A percentile compares a stretch with the other conserved stretches of the same genome.
Conservation (phyloP, 2,797 vertebrate species). For the Cuniculus paca region DNA sequence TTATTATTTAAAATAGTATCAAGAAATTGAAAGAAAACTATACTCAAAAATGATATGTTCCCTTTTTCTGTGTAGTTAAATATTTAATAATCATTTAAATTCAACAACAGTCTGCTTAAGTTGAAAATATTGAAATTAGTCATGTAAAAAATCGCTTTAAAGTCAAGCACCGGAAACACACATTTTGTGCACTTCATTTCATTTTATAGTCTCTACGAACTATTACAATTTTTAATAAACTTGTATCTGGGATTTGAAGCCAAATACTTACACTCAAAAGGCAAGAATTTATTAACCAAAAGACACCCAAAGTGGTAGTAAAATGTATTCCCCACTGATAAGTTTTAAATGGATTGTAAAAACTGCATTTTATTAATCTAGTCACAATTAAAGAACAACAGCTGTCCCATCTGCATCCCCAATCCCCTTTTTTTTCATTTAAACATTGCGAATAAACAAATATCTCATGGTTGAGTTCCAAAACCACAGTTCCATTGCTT, state of each 20-base stretch:
- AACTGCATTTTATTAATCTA: constrained; percentile 88
- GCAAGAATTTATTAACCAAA: constrained; percentile 89
- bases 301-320: constrained; percentile 87
- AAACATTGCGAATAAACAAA: constrained; percentile 81
- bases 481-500: constrained; percentile 87
- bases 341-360: constrained; percentile 86
- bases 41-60: constrained; percentile 51
- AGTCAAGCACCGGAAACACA: constrained; percentile 86
- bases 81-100: constrained; percentile 87
- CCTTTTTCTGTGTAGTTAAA: constrained; percentile 79
- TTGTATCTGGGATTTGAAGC: constrained; percentile 88
- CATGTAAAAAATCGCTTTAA: constrained; percentile 87
- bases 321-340: constrained; percentile 86
- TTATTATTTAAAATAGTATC: constrained; percentile 74
- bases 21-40: constrained; percentile 78
- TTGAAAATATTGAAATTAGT: constrained; percentile 86
- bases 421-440: constrained; percentile 84
- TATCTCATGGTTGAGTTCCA: constrained; percentile 83
- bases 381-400: constrained; percentile 89
- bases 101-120: constrained; percentile 79
- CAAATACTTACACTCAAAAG: constrained; percentile 88
- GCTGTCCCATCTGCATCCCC: constrained; percentile 82
- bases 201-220: constrained; percentile 89
- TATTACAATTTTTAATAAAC: constrained; percentile 91
- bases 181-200: constrained; percentile 89